These are phyloP conservation scores for Caenorhabditis imperialis DNA, from an alignment of 2,888 invertebrate species.

Conservation along the genomic window DNA sequence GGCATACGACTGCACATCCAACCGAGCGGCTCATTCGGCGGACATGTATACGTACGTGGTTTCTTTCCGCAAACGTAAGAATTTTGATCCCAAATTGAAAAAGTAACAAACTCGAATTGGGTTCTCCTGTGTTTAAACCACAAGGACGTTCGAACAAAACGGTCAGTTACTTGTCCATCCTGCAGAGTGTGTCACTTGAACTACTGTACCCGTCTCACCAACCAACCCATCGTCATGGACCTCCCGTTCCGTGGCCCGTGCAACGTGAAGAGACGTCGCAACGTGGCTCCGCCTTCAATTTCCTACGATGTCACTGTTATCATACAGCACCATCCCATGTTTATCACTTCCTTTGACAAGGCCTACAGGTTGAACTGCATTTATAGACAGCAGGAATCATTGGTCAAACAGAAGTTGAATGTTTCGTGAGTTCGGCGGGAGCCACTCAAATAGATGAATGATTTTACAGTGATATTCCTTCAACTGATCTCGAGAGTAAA, in stretches of 20 bases:
- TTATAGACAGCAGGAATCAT: constrained; percentile 64
- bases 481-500: constrained; percentile 33
- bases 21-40: constrained; percentile 65
- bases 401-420: constrained; percentile 64
- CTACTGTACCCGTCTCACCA: constrained; percentile 63
- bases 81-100: constrained; percentile 16
- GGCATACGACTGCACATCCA: constrained; percentile 69
- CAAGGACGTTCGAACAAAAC: no score
- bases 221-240: constrained; percentile 71
- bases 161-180: constrained; percentile 4
- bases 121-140: no score
- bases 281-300: constrained; percentile 67
- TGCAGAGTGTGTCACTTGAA: constrained; percentile 64
- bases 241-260: constrained; percentile 74
- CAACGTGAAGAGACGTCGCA: constrained; percentile 65
- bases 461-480: constrained; percentile 53
- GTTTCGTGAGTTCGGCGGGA: constrained; percentile 59
- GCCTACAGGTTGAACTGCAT: constrained; percentile 72
- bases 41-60: constrained; percentile 76
- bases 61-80: constrained; percentile 68
- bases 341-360: constrained; percentile 69
- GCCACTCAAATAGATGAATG: background rate
- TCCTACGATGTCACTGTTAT: constrained; percentile 71
- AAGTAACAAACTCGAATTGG: background rate
- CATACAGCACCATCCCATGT: constrained; percentile 75